phyloP scores from a whole-genome alignment of 2,888 invertebrate genomes.

The Clivina fossor region DNA sequence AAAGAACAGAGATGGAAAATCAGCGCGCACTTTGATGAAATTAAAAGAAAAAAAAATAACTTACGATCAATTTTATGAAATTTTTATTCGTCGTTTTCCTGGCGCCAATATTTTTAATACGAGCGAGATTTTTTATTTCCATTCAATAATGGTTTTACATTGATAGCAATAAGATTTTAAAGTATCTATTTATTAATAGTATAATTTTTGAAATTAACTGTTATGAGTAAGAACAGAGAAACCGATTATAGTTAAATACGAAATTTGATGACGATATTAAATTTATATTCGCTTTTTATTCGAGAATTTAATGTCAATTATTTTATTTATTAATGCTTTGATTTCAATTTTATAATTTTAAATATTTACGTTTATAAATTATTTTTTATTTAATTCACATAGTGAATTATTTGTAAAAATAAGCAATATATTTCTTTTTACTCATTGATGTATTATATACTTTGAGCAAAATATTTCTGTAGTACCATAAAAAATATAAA shows the following conservation, averaged over 20 bases:
- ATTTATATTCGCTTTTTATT: neutral
- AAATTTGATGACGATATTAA: neutral
- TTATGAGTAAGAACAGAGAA: neutral
- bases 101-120: slow-evolving; percentile 33
- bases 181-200: neutral
- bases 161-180: neutral
- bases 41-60: slow-evolving; percentile 6
- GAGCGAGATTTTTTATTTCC: no score
- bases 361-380: no score
- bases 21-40: neutral
- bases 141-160: no score
- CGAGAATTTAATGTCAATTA: neutral
- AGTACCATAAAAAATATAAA: no score
- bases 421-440: no score
- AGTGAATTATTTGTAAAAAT: no score
- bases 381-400: no score
- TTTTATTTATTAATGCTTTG: no score
- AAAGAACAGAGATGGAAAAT: neutral
- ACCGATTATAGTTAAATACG: neutral
- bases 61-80: slow-evolving; percentile 22
- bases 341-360: no score
- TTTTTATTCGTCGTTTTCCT: slow-evolving; percentile 9
- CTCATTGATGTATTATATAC: no score
- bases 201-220: neutral
- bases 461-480: no score